These are phyloP conservation scores for Sebastes hopkinsi DNA, from an alignment of 2,797 vertebrate genomes.

Conservation along the genomic window DNA sequence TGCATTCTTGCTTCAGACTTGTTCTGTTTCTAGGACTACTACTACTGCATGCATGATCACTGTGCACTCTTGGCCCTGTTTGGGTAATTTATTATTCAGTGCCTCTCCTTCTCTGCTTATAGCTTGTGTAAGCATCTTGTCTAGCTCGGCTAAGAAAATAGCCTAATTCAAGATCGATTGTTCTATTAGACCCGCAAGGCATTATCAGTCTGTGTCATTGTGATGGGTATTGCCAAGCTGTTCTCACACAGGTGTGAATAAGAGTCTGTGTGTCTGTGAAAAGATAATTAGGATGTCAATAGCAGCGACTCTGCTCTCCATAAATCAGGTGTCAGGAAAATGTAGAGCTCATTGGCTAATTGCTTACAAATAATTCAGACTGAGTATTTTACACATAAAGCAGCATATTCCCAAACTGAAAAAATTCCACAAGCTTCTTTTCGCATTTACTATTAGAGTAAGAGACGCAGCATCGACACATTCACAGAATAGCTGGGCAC, in stretches of 20 bases:
- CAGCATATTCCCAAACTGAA: background rate
- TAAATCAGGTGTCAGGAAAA: slow-evolving; percentile 37
- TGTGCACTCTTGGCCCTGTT: slow-evolving; percentile 4
- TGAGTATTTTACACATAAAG: slow-evolving; percentile 20
- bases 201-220: slow-evolving; percentile 28
- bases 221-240: slow-evolving; percentile 24
- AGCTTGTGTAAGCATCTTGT: slow-evolving; percentile 45
- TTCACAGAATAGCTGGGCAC: slow-evolving; percentile 3
- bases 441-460: background rate
- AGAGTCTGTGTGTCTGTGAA: slow-evolving; percentile 18
- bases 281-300: slow-evolving; percentile 60
- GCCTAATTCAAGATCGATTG: slow-evolving; percentile 40
- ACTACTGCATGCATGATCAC: slow-evolving; percentile 1
- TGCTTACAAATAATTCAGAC: slow-evolving; percentile 3
- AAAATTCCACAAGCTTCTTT: background rate
- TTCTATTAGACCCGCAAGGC: slow-evolving; percentile 30
- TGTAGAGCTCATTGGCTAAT: slow-evolving; percentile 21
- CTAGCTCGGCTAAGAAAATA: slow-evolving; percentile 32
- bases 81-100: slow-evolving; percentile 33
- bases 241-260: slow-evolving; percentile 46
- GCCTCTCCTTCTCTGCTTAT: background rate
- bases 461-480: background rate
- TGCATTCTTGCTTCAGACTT: background rate
- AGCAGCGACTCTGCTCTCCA: slow-evolving; percentile 1
- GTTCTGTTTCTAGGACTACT: background rate